Conservation (phyloP, 2,797 vertebrate species). For the Schizopygopsis malacanthus region DNA sequence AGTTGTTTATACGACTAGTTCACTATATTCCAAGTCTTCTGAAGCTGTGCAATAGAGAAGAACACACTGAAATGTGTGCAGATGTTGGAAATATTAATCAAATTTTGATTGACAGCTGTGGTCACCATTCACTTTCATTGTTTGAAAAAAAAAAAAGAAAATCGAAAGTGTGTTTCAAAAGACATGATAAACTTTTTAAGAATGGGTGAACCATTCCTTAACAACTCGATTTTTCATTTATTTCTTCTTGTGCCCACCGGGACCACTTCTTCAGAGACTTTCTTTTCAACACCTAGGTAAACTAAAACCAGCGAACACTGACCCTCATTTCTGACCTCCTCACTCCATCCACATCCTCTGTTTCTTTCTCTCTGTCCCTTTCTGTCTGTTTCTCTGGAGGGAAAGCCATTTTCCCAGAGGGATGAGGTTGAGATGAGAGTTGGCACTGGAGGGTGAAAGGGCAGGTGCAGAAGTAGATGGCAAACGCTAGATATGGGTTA, state of each 20-base stretch:
- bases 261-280: conserved; percentile 27
- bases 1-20: not conserved
- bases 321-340: conserved; percentile 44
- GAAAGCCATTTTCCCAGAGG: conserved; percentile 75
- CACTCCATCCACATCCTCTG: conserved; percentile 15
- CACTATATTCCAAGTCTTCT: not conserved
- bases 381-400: conserved; percentile 56
- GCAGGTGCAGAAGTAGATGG: conserved; percentile 49
- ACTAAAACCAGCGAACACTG: conserved; percentile 15
- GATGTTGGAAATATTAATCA: not conserved
- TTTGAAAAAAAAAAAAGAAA: not conserved
- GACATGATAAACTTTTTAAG: not conserved
- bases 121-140: not conserved
- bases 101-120: not conserved
- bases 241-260: not conserved
- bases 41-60: not conserved
- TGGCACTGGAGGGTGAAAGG: conserved; percentile 45
- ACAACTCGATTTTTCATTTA: conserved; percentile 10
- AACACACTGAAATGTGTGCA: not conserved
- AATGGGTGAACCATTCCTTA: not conserved
- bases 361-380: conserved; percentile 25
- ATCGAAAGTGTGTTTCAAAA: not conserved
- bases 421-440: conserved; percentile 39
- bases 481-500: conserved; percentile 50
- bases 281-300: conserved; percentile 11